Conservation (phyloP, 1,140 invertebrate genomes). For the Drosophila sechellia region DNA sequence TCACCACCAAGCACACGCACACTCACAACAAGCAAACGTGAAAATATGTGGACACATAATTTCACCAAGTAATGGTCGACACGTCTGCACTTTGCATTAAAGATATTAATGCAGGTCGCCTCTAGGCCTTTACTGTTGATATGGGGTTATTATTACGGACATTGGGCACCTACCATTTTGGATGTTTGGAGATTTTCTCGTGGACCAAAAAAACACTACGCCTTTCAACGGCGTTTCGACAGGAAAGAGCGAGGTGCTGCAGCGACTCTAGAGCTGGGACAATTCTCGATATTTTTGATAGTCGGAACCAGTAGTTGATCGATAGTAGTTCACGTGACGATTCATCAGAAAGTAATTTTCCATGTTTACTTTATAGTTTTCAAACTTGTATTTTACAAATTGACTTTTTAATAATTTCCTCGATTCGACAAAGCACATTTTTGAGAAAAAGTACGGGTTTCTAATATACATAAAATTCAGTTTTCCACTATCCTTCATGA, state of each 20-base stretch:
- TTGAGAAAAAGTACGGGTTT: too few relatives aligned
- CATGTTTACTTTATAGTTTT: too few relatives aligned
- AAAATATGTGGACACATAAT: conserved; percentile 9
- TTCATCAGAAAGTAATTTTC: neutral
- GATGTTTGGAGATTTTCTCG: conserved; percentile 91
- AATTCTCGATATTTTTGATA: neutral
- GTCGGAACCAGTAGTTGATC: neutral
- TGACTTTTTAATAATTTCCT: too few relatives aligned
- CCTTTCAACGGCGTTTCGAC: conserved; percentile 92
- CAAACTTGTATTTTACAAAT: too few relatives aligned
- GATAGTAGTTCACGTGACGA: neutral
- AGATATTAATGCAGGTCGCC: conserved; percentile 34
- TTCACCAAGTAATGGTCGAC: conserved; percentile 32
- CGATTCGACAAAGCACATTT: too few relatives aligned
- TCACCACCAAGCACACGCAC: conserved; percentile 44
- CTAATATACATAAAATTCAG: too few relatives aligned
- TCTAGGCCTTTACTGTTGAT: neutral
- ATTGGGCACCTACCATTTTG: conserved; percentile 90
- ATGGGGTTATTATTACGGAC: conserved; percentile 19
- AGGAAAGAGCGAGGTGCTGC: conserved; percentile 85
- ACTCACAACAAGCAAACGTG: conserved; percentile 2
- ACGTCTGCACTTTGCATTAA: conserved; percentile 53
- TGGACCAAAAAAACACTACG: conserved; percentile 89
- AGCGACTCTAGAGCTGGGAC: neutral
- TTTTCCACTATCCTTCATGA: too few relatives aligned